Conservation (phyloP, 2,888 invertebrate species). For the Dynastes hyllus region DNA sequence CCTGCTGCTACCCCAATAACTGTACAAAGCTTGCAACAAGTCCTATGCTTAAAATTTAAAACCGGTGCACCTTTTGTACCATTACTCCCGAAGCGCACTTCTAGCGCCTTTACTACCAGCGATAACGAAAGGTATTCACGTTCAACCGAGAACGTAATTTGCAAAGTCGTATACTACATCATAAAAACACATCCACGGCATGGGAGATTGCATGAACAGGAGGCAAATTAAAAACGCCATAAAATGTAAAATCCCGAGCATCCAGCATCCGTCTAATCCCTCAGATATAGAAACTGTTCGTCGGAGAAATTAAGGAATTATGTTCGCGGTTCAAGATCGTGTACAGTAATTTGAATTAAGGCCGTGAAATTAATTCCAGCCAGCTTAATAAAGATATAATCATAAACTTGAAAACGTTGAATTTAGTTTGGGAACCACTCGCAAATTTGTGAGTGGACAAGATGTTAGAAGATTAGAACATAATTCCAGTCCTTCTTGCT, state of each 20-base stretch:
- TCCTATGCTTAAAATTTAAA: too few species aligned
- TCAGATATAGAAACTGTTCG: constrained; percentile 38
- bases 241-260: constrained; percentile 21
- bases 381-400: constrained; percentile 54
- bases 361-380: constrained; percentile 53
- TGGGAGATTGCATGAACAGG: constrained; percentile 8
- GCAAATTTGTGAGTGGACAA: constrained; percentile 22
- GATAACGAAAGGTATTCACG: too few species aligned
- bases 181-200: background rate
- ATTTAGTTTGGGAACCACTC: constrained; percentile 52
- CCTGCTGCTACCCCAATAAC: too few species aligned
- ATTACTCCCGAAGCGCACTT: too few species aligned
- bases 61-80: too few species aligned
- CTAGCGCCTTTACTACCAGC: too few species aligned
- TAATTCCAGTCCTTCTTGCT: background rate
- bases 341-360: constrained; percentile 52
- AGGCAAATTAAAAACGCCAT: constrained; percentile 26
- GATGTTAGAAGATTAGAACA: constrained; percentile 22
- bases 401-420: constrained; percentile 53
- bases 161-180: constrained; percentile 3
- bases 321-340: constrained; percentile 49
- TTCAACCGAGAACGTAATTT: too few species aligned
- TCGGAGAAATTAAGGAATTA: constrained; percentile 51
- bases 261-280: constrained; percentile 25
- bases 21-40: too few species aligned